These are phyloP conservation scores for Hydractinia echinata DNA, from an alignment of 30 jellyfish, hydroid and myxozoan genomes.

Conservation along the genomic window DNA sequence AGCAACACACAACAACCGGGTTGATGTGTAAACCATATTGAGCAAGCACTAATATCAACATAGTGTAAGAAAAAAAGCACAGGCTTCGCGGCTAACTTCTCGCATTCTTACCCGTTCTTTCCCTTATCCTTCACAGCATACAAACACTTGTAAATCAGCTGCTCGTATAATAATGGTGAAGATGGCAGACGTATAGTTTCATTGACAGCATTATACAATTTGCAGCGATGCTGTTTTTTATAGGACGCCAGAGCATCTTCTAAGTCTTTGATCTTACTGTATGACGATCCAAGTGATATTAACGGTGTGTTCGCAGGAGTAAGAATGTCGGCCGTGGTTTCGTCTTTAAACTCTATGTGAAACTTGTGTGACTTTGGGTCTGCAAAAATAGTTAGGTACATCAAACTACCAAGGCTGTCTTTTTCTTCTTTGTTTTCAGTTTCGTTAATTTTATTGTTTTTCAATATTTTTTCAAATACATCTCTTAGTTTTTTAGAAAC, in stretches of 20 bases:
- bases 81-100: too few relatives aligned
- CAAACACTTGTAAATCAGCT: conserved; percentile 14
- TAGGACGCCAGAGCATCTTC: conserved; percentile 22
- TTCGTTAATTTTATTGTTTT: not conserved
- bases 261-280: conserved; percentile 18
- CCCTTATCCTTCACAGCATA: conserved; percentile 3
- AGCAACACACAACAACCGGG: too few relatives aligned
- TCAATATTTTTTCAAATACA: not conserved
- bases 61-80: too few relatives aligned
- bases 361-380: conserved; percentile 12
- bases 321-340: not conserved
- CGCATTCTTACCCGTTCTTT: not conserved
- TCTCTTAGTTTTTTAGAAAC: not conserved
- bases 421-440: conserved; percentile 2
- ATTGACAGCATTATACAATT: conserved; percentile 12
- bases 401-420: conserved; percentile 7
- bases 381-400: conserved; percentile 35
- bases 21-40: too few relatives aligned
- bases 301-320: not conserved
- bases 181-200: conserved; percentile 15
- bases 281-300: conserved; percentile 13
- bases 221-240: conserved; percentile 5
- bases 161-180: conserved; percentile 4
- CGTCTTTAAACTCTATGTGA: conserved; percentile 13
- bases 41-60: too few relatives aligned